A percentile compares a stretch with the other conserved stretches of the same genome.
These are phyloP conservation scores for Eulemur rubriventer DNA, from an alignment of 2,797 vertebrate genomes.

Conservation along the genomic window DNA sequence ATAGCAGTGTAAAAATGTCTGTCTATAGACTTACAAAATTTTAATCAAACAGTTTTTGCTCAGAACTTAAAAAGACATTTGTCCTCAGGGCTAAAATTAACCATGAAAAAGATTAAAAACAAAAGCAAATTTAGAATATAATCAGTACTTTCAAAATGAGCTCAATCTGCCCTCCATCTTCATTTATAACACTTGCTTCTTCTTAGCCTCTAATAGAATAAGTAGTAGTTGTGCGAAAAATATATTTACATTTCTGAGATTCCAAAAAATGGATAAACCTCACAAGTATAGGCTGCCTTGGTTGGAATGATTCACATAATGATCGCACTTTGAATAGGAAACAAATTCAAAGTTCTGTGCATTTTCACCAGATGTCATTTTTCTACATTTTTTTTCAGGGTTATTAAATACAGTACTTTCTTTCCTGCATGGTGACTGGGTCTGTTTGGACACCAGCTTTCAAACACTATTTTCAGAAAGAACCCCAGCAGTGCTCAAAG, in stretches of 20 bases:
- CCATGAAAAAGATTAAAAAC: conserved; percentile 39
- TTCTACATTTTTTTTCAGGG: not conserved
- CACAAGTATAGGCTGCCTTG: not conserved
- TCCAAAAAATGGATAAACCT: not conserved
- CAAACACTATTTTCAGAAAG: not conserved
- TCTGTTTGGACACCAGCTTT: not conserved
- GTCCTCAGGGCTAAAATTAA: conserved; percentile 51
- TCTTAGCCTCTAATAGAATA: not conserved
- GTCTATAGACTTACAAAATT: not conserved
- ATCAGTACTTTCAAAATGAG: not conserved
- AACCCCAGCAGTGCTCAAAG: not conserved
- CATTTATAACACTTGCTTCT: not conserved
- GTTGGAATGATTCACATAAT: not conserved
- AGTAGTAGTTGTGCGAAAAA: not conserved
- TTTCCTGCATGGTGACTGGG: not conserved
- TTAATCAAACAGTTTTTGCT: conserved; percentile 57
- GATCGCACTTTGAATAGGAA: not conserved
- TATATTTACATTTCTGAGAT: not conserved
- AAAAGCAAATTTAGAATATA: conserved; percentile 45
- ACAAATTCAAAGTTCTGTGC: not conserved
- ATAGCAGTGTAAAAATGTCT: not conserved
- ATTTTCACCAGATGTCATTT: not conserved
- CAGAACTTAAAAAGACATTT: conserved; percentile 48
- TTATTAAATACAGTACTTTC: not conserved
- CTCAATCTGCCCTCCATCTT: not conserved